phyloP scores from a whole-genome alignment of 2,113 vertebrate genomes.

The Phyllostomus hastatus region DNA sequence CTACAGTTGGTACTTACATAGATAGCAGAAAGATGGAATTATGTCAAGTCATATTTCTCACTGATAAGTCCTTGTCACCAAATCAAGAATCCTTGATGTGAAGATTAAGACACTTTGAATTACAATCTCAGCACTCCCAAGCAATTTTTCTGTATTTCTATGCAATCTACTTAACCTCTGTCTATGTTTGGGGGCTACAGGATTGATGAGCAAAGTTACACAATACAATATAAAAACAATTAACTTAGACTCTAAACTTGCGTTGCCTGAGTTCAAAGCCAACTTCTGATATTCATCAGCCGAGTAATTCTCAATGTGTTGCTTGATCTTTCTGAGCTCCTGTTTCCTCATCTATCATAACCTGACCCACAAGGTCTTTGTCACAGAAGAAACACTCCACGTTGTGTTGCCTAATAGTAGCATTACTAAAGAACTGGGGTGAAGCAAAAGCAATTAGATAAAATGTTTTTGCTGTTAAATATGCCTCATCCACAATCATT shows the following conservation, averaged over 20 bases:
- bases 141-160: not conserved
- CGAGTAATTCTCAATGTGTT: not conserved
- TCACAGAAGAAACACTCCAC: not conserved
- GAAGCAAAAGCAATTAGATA: not conserved
- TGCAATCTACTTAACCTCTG: not conserved
- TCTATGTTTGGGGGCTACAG: not conserved
- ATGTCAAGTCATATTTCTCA: not conserved
- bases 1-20: constrained; percentile 16
- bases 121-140: not conserved
- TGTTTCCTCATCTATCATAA: not conserved
- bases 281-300: not conserved
- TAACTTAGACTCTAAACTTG: not conserved
- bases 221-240: not conserved
- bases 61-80: not conserved
- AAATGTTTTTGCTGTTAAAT: not conserved
- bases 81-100: not conserved
- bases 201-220: not conserved
- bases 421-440: not conserved
- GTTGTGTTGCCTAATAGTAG: not conserved
- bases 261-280: not conserved
- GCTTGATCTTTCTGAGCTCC: not conserved
- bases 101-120: not conserved
- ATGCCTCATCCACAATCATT: not conserved
- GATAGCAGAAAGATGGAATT: not conserved
- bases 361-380: not conserved